A percentile compares a stretch with the other conserved stretches of the same genome.
Evolutionary conservation across 2,888 invertebrate species (phyloP).

Genomic region (Pyrgus malvae): DNA sequence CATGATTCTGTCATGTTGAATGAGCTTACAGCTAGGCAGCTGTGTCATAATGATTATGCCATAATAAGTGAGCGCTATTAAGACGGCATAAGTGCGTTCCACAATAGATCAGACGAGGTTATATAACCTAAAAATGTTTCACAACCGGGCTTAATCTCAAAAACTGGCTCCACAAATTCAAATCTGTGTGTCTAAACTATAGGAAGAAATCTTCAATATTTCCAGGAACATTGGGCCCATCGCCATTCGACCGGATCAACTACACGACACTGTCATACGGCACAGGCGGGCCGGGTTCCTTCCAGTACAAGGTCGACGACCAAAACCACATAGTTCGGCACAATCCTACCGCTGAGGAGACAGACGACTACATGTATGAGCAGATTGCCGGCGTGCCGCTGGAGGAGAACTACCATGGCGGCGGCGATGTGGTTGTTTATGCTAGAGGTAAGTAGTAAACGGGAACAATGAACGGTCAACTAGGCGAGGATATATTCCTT

Average conservation of each 20-base stretch:
- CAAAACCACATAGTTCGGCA: slow-evolving; percentile 66
- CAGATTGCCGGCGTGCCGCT: slow-evolving; percentile 87
- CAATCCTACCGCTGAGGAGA: slow-evolving; percentile 84
- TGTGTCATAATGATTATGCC: no score
- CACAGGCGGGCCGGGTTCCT: slow-evolving; percentile 87
- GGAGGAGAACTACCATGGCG: slow-evolving; percentile 90
- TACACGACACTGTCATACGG: slow-evolving; percentile 91
- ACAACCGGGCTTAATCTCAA: no score
- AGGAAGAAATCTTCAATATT: slow-evolving; percentile 13
- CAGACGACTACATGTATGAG: slow-evolving; percentile 84
- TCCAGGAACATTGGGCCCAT: slow-evolving; percentile 83
- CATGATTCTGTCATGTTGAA: no score
- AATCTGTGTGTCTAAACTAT: no score
- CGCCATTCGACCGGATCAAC: slow-evolving; percentile 83
- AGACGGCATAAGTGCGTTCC: no score
- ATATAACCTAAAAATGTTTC: no score
- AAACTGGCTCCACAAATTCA: no score
- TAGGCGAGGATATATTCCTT: no score
- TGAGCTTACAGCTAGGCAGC: no score
- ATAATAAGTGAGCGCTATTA: no score
- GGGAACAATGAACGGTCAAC: no score
- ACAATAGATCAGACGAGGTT: no score
- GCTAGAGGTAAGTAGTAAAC: slow-evolving; percentile 82
- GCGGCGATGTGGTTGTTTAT: slow-evolving; percentile 93
- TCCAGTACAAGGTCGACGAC: slow-evolving; percentile 71